These are phyloP conservation scores for Clusia tigrina DNA, from an alignment of 2,888 invertebrate genomes.

Conservation along the genomic window DNA sequence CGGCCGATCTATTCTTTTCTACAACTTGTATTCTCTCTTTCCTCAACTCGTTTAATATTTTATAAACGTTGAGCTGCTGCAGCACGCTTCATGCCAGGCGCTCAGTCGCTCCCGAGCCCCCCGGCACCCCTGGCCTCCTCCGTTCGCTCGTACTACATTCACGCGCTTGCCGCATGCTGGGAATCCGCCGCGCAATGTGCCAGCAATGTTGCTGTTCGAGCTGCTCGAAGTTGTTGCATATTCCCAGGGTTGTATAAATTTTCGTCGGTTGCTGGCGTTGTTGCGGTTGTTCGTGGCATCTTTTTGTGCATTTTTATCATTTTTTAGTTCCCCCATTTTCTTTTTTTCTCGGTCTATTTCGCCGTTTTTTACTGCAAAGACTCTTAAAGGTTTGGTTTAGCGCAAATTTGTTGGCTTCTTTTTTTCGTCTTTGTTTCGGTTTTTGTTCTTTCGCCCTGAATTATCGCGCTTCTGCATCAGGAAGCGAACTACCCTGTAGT, in stretches of 20 bases:
- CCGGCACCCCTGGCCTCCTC: slow-evolving; percentile 3
- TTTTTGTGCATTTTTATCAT: slow-evolving; percentile 30
- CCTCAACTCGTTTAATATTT: slow-evolving; percentile 46
- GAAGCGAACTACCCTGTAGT: background rate
- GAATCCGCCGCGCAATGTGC: background rate
- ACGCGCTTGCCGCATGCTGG: background rate
- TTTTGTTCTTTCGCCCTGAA: slow-evolving; percentile 19
- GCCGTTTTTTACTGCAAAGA: background rate
- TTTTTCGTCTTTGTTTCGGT: slow-evolving; percentile 13
- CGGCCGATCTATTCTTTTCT: background rate
- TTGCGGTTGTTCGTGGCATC: background rate
- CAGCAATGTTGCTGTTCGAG: background rate
- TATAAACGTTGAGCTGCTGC: slow-evolving; percentile 47
- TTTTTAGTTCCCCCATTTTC: slow-evolving; percentile 8
- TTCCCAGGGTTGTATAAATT: slow-evolving; percentile 53
- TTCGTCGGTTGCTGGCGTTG: slow-evolving; percentile 46
- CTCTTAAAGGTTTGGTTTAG: background rate
- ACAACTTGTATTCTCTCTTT: background rate
- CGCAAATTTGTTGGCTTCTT: background rate
- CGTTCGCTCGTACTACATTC: too few relatives aligned
- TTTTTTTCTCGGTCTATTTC: background rate
- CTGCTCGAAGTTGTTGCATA: background rate
- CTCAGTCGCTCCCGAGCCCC: background rate
- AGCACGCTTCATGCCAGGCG: slow-evolving; percentile 7
- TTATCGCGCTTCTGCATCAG: background rate